Evolutionary conservation across 2,797 vertebrate genomes (phyloP).

Genomic region (Gallirallus australis): DNA sequence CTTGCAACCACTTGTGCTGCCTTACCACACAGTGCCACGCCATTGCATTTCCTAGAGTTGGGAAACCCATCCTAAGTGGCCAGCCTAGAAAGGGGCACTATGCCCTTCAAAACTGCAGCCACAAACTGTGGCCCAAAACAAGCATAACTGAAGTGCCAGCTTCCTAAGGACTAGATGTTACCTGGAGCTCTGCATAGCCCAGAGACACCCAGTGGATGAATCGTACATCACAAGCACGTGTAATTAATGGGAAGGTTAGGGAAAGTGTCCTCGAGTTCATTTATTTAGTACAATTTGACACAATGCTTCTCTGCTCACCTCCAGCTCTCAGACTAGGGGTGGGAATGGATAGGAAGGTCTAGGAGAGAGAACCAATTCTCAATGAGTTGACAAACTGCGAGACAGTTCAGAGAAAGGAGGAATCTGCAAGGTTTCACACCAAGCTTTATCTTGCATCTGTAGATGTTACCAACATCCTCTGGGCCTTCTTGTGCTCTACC

Average conservation of each 20-base stretch:
- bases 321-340: background rate
- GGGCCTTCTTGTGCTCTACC: background rate
- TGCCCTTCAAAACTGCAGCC: background rate
- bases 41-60: background rate
- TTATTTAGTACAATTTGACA: background rate
- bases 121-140: background rate
- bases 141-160: background rate
- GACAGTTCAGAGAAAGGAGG: background rate
- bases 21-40: background rate
- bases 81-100: background rate
- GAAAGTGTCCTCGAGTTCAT: background rate
- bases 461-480: background rate
- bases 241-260: background rate
- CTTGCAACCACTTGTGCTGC: background rate
- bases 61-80: background rate
- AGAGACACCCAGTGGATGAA: conserved; percentile 28
- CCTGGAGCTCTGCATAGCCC: background rate
- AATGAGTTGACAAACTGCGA: background rate
- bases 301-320: background rate
- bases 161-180: background rate
- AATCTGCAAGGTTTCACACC: background rate
- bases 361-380: background rate
- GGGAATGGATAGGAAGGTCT: background rate
- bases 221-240: background rate
- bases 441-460: background rate